A percentile compares a stretch with the other conserved stretches of the same genome.
Conservation (phyloP, 2,888 invertebrate genomes). For the Amaurobius ferox region DNA sequence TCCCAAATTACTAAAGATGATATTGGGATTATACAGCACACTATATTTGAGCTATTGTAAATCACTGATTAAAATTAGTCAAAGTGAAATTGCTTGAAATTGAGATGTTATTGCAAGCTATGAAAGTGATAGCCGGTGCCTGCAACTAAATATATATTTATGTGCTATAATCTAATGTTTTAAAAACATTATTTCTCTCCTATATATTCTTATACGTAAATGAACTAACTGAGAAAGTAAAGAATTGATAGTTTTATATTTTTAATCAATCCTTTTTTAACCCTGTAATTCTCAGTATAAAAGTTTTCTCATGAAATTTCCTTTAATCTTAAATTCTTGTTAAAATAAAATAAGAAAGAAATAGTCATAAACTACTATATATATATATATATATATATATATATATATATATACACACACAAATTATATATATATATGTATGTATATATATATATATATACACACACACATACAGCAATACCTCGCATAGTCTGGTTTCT, state of each 20-base stretch:
- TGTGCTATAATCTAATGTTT: constrained; percentile 14
- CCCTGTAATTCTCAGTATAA: too few relatives aligned
- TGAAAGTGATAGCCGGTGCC: constrained; percentile 23
- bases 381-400: too few relatives aligned
- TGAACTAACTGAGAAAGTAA: background rate
- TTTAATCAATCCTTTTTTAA: too few relatives aligned
- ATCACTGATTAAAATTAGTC: constrained; percentile 21
- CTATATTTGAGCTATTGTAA: constrained; percentile 19
- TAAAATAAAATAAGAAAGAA: too few relatives aligned
- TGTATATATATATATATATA: too few relatives aligned
- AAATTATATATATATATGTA: too few relatives aligned
- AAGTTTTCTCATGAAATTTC: too few relatives aligned
- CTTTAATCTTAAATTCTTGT: too few relatives aligned
- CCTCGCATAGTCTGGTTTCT: too few relatives aligned
- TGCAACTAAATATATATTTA: constrained; percentile 15
- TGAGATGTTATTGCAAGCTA: constrained; percentile 17
- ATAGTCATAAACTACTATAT: too few relatives aligned
- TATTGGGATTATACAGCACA: constrained; percentile 38
- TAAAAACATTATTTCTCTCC: background rate
- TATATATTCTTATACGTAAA: background rate
- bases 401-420: too few relatives aligned
- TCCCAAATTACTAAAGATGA: constrained; percentile 25
- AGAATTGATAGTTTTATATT: background rate
- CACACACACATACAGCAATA: too few relatives aligned
- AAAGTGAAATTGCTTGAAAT: constrained; percentile 14